Evolutionary conservation across 2,888 invertebrate species (phyloP).

Genomic region (Calameuta filiformis): DNA sequence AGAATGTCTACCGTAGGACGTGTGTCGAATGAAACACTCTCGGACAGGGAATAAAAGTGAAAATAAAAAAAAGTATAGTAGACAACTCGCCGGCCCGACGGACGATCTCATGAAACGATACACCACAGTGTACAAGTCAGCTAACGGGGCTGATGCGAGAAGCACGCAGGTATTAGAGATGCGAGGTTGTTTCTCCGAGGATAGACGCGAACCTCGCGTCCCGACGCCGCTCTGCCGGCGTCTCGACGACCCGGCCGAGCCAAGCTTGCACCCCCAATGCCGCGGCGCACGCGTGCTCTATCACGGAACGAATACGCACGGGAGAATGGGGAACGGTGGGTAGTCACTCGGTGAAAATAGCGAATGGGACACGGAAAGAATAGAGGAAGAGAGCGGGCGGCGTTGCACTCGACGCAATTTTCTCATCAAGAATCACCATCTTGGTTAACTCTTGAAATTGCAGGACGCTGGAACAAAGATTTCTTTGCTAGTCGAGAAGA

Average conservation of each 20-base stretch:
- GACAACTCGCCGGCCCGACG: background rate
- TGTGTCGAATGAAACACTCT: background rate
- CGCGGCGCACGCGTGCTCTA: slow-evolving; percentile 12
- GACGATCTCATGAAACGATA: background rate
- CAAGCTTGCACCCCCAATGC: slow-evolving; percentile 41
- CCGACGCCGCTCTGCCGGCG: slow-evolving; percentile 59
- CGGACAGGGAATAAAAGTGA: background rate
- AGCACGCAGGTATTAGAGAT: background rate
- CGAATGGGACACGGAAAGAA: background rate
- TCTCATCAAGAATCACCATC: background rate
- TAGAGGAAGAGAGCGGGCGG: background rate
- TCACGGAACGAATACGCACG: background rate
- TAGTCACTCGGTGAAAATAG: background rate
- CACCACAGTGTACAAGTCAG: background rate
- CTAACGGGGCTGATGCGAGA: background rate
- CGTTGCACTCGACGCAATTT: background rate
- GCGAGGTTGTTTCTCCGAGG: slow-evolving; percentile 24
- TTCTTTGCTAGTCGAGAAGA: background rate
- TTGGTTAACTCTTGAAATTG: background rate
- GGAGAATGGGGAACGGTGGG: background rate
- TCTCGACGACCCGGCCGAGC: slow-evolving; percentile 57
- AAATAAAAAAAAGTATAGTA: background rate
- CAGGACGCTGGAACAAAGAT: background rate
- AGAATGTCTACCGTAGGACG: background rate
- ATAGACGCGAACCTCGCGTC: slow-evolving; percentile 44